phyloP scores from a whole-genome alignment of 1,140 invertebrate genomes.

The Phortica variegata region DNA sequence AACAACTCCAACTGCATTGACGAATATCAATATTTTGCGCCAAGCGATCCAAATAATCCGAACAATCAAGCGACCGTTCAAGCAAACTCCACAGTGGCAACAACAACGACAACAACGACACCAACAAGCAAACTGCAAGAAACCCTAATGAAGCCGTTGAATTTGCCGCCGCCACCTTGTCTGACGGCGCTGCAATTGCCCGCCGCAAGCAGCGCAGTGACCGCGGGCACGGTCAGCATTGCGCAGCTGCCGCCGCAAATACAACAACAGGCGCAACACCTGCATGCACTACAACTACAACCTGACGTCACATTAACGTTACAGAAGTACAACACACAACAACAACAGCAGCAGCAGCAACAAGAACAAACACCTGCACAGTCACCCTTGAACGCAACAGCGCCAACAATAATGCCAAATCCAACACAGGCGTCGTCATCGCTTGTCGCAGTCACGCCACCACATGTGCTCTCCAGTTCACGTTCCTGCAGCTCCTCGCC shows the following conservation, averaged over 20 bases:
- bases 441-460: neutral
- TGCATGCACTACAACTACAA: slow-evolving; percentile 36
- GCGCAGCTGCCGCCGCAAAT: slow-evolving; percentile 23
- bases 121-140: slow-evolving; percentile 5
- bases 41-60: slow-evolving; percentile 50
- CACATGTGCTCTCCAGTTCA: slow-evolving; percentile 29
- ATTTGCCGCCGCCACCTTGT: neutral
- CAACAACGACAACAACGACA: neutral
- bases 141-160: neutral
- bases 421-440: no score
- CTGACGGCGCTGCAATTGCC: neutral
- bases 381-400: no score
- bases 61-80: slow-evolving; percentile 35
- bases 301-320: slow-evolving; percentile 36
- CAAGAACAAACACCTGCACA: neutral
- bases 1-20: slow-evolving; percentile 24
- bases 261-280: slow-evolving; percentile 34
- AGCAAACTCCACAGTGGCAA: neutral
- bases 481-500: slow-evolving; percentile 45
- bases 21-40: slow-evolving; percentile 53
- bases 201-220: neutral
- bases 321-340: neutral
- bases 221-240: slow-evolving; percentile 17
- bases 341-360: slow-evolving; percentile 1
- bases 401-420: no score